phyloP scores from a whole-genome alignment of 2,113 vertebrate genomes.

The Piaya cayana region DNA sequence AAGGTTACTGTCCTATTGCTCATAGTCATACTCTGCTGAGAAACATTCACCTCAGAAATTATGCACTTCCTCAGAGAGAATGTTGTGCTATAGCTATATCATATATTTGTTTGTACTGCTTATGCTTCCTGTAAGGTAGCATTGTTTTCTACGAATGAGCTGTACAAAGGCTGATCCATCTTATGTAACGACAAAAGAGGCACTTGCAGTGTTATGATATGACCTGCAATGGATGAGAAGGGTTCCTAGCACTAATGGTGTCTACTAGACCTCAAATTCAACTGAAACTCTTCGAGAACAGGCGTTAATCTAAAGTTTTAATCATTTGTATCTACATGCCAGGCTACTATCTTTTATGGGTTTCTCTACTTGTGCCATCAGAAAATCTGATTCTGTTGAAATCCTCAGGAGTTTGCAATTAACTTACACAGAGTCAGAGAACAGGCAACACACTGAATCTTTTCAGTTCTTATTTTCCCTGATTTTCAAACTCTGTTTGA shows the following conservation, averaged over 20 bases:
- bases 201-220: neutral
- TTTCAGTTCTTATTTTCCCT: neutral
- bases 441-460: neutral
- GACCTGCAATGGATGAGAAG: neutral
- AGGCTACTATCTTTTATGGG: neutral
- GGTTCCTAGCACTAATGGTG: neutral
- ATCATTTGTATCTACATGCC: neutral
- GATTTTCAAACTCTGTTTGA: neutral
- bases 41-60: neutral
- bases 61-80: neutral
- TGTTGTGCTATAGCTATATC: neutral
- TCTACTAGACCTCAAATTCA: neutral
- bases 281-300: neutral
- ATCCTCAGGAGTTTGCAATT: slow-evolving; percentile 18
- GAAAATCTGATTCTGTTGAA: neutral
- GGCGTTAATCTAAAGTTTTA: neutral
- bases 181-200: neutral
- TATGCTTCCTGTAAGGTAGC: neutral
- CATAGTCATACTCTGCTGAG: neutral
- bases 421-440: neutral
- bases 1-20: neutral
- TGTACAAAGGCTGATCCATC: neutral
- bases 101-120: neutral
- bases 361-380: neutral
- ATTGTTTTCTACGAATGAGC: neutral